Evolutionary conservation across 2,797 vertebrate species (phyloP), one percentile per base, ranked within the genome.

Genomic region (Rhadinocentrus ornatus): DNA sequence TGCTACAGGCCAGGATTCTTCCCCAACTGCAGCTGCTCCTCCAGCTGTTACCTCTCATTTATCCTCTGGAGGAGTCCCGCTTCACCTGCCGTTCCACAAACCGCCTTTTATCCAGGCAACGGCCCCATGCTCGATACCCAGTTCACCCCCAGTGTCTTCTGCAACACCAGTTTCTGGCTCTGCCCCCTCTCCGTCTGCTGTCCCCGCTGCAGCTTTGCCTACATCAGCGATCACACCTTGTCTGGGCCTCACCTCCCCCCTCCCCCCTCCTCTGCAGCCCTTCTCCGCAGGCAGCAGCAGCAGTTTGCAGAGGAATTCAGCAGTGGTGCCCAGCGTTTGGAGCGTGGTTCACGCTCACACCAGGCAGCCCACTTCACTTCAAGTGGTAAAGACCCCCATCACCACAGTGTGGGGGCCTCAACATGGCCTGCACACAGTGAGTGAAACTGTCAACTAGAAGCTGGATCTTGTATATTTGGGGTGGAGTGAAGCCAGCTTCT

Each of bases 381-480:
- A 88, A 20, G 89, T 88, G 39, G 85, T 88, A 0, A 86, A 90
- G 44, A 80, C 85, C 34, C 87, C 92, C 12, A 88, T 93, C 24
- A 31, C 85, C 4, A 75, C 90, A 2, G 86, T 88, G 26, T 95
- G 95, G 95, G 90, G 89, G 32, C 79, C 88, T 0, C 91, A 93
- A 74, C 93, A 91, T 73, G 75, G 80, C 29, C 84, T 91, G 80
- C 92, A 90, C 54, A 72, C 91, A 9, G 88, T 94, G 65, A 93
- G 90, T n/a, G 92, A 94, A 81, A 79, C 91, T 12, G 93, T 94
- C 24, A 94, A 94, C 75, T 95, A 90, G 75, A 12, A 75, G 39
- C 70, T 26, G 76, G 12, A 55, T 63, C 24, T 9, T 32, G n/a
- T 32, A 22, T 56, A 35, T 54, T 5, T 35, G 27, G 11, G 22